Evolutionary conservation across 2,888 invertebrate species (phyloP).

Genomic region (Hipparchia semele): DNA sequence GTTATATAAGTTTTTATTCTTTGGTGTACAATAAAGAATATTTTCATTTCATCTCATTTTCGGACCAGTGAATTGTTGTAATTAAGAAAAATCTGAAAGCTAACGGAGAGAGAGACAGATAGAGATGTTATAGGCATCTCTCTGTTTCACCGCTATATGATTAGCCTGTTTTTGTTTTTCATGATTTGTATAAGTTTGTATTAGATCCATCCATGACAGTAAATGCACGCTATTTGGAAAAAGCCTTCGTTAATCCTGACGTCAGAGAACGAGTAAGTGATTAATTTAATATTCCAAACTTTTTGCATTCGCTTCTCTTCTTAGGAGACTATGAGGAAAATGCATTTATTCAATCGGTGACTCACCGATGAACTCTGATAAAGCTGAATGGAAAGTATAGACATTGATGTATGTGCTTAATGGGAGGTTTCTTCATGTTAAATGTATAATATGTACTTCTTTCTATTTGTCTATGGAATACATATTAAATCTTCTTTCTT

Average conservation of each 20-base stretch:
- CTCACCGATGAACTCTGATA: background rate
- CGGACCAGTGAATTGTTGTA: too few species aligned
- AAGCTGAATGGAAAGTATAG: background rate
- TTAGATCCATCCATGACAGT: background rate
- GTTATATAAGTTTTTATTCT: too few species aligned
- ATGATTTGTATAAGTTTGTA: background rate
- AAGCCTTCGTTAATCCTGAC: background rate
- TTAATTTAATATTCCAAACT: background rate
- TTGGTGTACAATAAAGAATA: too few species aligned
- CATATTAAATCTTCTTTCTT: too few species aligned
- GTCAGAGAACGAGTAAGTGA: slow-evolving; percentile 1
- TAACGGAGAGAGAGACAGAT: too few species aligned
- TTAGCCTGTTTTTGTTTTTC: background rate
- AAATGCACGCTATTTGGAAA: background rate
- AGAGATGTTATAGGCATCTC: too few species aligned
- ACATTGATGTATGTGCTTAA: background rate
- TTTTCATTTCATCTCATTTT: too few species aligned
- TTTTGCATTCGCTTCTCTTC: slow-evolving; percentile 8
- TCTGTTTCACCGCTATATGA: too few species aligned
- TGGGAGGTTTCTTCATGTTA: background rate
- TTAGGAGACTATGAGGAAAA: slow-evolving; percentile 10
- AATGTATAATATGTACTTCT: background rate
- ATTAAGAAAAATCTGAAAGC: too few species aligned
- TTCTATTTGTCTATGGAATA: too few species aligned
- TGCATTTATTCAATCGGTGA: background rate